Base-by-base conservation (phyloP, 2,797 vertebrate genomes). In the Pseudotriccus pelzelni region DNA sequence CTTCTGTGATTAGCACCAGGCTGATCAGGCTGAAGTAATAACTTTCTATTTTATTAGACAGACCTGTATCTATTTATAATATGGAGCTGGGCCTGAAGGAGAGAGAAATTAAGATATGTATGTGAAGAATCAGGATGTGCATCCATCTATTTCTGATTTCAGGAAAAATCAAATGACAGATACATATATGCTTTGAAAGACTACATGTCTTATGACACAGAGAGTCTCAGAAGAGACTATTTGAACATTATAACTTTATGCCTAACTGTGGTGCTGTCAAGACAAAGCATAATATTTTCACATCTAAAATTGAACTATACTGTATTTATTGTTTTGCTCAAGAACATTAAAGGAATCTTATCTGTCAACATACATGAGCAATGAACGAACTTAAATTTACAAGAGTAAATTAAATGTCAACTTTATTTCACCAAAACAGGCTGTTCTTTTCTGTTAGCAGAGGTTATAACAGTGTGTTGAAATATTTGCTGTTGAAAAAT, bases 191-290 rank as follows among this genome's bases (percentile, higher is more conserved):
- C 50, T 93, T 82, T 59, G 64, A 70, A 83, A 75, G 52, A 44
- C 15, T 52, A 23, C 44, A 27, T 41, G 16, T 44, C 53, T 92
- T 87, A 80, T 39, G 82, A 82, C 39, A 84, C 9, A 58, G 12
- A 66, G 36, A 66, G 39, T 89, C 86, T 94, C 89, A 47, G 64
- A 93, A 94, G 93, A 91, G 76, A 89, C 74, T 94, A 75, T 83
- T 87, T 77, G 73, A 92, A 87, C 68, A 87, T 93, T 91, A 90
- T 90, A 88, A 95, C 75, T 96, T 95, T 86, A 94, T 90, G 68
- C 69, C 53, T 94, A 70, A 82, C 79, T 82, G 82, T 90, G 62
- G 52, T 81, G 36, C 70, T 79, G 63, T 91, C 94, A 90, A 96
- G 94, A 84, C 19, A 76, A 87, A 94, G 85, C 70, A 89, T 84